phyloP scores from a whole-genome alignment of 2,888 invertebrate species.

The Leptopterna dolabrata region DNA sequence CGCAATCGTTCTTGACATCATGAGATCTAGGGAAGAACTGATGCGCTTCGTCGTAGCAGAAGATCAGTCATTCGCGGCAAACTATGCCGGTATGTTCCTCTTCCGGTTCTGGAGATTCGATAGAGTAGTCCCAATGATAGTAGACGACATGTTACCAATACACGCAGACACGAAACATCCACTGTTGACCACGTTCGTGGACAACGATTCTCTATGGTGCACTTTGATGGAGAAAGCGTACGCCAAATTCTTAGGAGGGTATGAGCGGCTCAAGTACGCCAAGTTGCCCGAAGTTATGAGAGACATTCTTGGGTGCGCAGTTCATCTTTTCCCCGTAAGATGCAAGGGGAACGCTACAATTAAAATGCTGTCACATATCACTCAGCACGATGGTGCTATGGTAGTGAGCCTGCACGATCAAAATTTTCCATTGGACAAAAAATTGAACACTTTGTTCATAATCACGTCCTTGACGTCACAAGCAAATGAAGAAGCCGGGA shows the following conservation, averaged over 20 bases:
- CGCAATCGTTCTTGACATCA: not conserved
- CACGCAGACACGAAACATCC: not conserved
- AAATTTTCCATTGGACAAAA: not conserved
- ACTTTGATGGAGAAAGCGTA: slow-evolving; percentile 20
- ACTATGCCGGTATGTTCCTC: slow-evolving; percentile 31
- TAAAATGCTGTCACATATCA: not conserved
- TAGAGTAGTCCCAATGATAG: not conserved
- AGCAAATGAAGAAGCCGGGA: not conserved
- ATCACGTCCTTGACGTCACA: not conserved
- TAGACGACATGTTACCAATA: slow-evolving; percentile 1
- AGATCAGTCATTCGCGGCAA: not conserved
- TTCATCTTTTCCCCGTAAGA: not conserved
- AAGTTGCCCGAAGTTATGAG: not conserved
- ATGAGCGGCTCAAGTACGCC: not conserved
- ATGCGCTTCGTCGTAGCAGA: not conserved
- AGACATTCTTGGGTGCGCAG: not conserved
- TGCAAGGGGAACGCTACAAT: not conserved
- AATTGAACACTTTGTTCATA: not conserved
- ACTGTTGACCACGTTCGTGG: not conserved
- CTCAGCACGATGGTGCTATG: not conserved
- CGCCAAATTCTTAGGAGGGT: slow-evolving; percentile 30
- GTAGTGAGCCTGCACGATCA: not conserved
- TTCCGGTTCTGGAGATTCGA: slow-evolving; percentile 16
- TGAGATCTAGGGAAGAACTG: not conserved
- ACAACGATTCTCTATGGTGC: not conserved